Conservation (phyloP, 2,113 vertebrate genomes). For the Ictalurus furcatus region DNA sequence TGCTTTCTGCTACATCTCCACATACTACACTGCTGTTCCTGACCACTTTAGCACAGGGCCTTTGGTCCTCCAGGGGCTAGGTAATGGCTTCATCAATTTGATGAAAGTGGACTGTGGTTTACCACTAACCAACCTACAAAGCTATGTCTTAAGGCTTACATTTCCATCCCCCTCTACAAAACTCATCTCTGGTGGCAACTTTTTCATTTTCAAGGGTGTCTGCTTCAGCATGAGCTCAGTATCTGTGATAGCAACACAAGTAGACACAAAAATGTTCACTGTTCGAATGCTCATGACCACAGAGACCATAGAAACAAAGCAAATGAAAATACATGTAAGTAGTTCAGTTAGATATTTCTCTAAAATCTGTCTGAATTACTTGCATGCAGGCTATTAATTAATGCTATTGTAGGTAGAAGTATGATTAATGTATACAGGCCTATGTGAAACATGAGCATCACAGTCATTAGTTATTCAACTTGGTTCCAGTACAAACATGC, state of each 20-base stretch:
- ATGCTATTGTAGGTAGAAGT: conserved; percentile 18
- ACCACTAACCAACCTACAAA: conserved; percentile 26
- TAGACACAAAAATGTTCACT: neutral
- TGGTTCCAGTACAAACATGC: conserved; percentile 77
- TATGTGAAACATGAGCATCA: conserved; percentile 21
- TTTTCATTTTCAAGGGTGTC: conserved; percentile 16
- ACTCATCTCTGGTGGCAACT: neutral
- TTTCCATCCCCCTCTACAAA: conserved; percentile 15
- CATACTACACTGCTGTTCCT: neutral
- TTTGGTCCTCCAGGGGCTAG: neutral
- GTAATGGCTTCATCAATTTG: conserved; percentile 19
- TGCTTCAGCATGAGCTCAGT: neutral
- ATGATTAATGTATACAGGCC: conserved; percentile 35
- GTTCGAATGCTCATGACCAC: neutral
- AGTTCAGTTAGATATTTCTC: neutral
- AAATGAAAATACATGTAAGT: neutral
- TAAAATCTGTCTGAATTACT: neutral
- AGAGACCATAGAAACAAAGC: neutral
- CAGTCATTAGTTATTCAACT: conserved; percentile 46
- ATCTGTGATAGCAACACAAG: neutral
- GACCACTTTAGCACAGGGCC: conserved; percentile 7
- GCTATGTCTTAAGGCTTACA: conserved; percentile 1
- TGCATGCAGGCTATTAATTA: neutral
- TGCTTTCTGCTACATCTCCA: neutral
- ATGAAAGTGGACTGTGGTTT: conserved; percentile 21